These are phyloP conservation scores for Leptopilina myrica DNA, from an alignment of 2,888 invertebrate species.

Conservation along the genomic window DNA sequence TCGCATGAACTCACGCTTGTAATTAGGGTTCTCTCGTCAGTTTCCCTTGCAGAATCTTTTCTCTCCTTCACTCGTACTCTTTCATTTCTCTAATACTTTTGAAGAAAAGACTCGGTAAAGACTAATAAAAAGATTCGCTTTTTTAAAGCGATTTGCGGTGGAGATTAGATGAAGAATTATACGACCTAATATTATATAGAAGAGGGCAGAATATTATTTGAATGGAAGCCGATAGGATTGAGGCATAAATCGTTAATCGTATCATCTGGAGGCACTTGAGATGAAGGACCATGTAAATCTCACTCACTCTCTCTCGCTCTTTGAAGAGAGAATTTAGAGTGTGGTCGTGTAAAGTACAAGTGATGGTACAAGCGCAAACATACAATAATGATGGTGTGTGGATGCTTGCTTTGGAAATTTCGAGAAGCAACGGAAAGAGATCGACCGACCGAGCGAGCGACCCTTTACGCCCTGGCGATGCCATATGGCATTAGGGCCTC, in stretches of 20 bases:
- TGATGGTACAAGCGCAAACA: not conserved
- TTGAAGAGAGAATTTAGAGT: not conserved
- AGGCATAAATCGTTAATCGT: slow-evolving; percentile 27
- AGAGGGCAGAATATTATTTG: not conserved
- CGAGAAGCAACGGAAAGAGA: slow-evolving; percentile 7
- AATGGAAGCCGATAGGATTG: slow-evolving; percentile 27
- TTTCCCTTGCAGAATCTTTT: not conserved
- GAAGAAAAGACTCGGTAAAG: slow-evolving; percentile 9
- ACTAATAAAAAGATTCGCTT: not conserved
- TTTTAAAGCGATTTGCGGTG: slow-evolving; percentile 25
- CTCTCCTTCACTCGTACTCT: not conserved
- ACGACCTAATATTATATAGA: not conserved
- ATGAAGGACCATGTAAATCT: slow-evolving; percentile 14
- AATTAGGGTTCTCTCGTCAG: slow-evolving; percentile 19
- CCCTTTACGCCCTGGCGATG: slow-evolving; percentile 25
- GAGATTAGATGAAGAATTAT: slow-evolving; percentile 19
- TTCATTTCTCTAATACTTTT: not conserved
- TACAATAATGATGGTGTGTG: not conserved
- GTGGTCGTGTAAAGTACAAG: not conserved
- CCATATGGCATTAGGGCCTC: slow-evolving; percentile 36
- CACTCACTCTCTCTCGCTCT: too few relatives aligned
- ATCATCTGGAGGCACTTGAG: slow-evolving; percentile 7
- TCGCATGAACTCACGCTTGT: slow-evolving; percentile 33
- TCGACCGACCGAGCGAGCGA: not conserved
- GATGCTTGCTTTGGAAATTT: slow-evolving; percentile 25